Evolutionary conservation across 2,888 invertebrate species (phyloP), one percentile per base, ranked within the genome.

Genomic region (Caenorhabditis angaria): DNA sequence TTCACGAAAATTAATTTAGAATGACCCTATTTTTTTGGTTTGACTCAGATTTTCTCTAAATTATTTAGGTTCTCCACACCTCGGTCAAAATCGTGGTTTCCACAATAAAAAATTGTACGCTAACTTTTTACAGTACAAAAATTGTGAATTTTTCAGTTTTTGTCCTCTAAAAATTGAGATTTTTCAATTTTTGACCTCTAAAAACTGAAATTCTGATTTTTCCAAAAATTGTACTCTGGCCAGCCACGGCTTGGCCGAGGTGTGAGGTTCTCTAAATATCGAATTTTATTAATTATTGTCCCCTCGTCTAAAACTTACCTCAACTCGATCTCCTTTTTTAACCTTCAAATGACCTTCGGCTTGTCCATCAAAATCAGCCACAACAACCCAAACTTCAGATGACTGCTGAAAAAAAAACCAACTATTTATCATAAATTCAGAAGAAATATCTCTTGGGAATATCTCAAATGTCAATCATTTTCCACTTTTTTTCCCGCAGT

Each of bases 371-470:
- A 72, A 80, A 58, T 80, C 80, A 8, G 68, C 63, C n/a, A 70
- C 59, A 48, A 80, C 77, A 27, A 73, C 67, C 77, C 77, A 80
- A 47, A 73, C 75, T 66, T 80, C 80, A 18, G 76, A 61, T 4
- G 70, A 71, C 25, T 76, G 72, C 80, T 80, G 77, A 56, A 80
- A 76, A 41, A 60, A 65, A 24, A n/a, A 8, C 18, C 54, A 54
- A 24, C 24, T 27, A 27, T 54, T 54, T 8, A 24, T 27, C 54
- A 24, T 54, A n/a, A n/a, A n/a, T 54, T 54, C 14, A 8, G 1
- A 8, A 24, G 22, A 14, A 4, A 27, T 27, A 4, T 54, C 54
- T 27, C 54, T 8, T 27, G 18, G 27, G 54, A 27, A n/a, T 14
- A 54, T 22, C 51, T 51, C 51, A 24, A 51, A 51, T 51, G 51